Conservation (phyloP, 2,888 invertebrate species). For the Papilio elwesi region DNA sequence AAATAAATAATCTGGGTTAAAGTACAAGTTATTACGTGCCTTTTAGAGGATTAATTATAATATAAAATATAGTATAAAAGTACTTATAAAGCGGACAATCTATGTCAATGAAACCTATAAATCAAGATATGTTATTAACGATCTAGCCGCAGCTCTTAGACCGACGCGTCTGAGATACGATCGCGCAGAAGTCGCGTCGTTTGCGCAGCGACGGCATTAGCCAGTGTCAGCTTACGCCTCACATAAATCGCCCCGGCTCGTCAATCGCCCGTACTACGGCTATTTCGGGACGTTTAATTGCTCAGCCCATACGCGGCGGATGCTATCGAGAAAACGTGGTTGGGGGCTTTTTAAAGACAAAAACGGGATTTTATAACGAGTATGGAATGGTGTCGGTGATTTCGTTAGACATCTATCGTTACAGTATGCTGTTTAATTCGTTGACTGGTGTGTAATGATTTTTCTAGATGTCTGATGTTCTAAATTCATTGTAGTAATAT, state of each 20-base stretch:
- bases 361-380: constrained; percentile 28
- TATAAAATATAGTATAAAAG: not conserved
- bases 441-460: no score
- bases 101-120: not conserved
- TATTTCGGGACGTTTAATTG: constrained; percentile 79
- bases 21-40: no score
- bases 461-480: no score
- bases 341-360: constrained; percentile 37
- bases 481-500: no score
- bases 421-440: no score
- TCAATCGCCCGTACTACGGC: constrained; percentile 71
- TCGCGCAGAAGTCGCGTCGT: constrained; percentile 23
- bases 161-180: not conserved
- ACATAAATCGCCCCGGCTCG: constrained; percentile 69
- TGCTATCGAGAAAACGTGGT: constrained; percentile 38
- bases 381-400: not conserved
- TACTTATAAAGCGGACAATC: not conserved
- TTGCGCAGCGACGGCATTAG: constrained; percentile 39
- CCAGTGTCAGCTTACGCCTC: constrained; percentile 54
- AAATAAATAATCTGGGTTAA: no score
- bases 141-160: not conserved
- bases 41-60: no score
- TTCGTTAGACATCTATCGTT: not conserved
- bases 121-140: not conserved
- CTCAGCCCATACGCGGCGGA: constrained; percentile 65